These are phyloP conservation scores for Cepaea hortensis DNA, from an alignment of 2,888 invertebrate species.

Conservation along the genomic window DNA sequence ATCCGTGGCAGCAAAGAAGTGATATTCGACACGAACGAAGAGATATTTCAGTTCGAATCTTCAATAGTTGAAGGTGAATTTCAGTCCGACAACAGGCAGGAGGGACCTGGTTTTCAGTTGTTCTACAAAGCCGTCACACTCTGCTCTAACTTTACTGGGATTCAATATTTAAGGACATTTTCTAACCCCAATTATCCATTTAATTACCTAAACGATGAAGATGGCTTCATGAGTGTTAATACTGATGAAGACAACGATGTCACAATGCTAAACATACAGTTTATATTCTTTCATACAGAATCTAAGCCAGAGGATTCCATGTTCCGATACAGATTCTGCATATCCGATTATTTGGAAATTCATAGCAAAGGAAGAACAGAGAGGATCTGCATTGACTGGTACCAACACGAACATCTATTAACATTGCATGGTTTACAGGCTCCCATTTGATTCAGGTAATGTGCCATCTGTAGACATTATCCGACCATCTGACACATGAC, in stretches of 20 bases:
- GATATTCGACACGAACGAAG: neutral
- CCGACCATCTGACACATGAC: too few relatives aligned
- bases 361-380: conserved; percentile 38
- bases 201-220: conserved; percentile 55
- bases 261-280: conserved; percentile 53
- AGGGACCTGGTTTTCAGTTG: conserved; percentile 52
- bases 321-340: conserved; percentile 54
- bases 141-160: conserved; percentile 55
- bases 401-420: conserved; percentile 54
- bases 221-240: conserved; percentile 53
- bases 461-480: neutral
- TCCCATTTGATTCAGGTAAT: conserved; percentile 50
- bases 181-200: conserved; percentile 81
- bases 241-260: neutral
- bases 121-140: conserved; percentile 49
- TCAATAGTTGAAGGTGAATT: conserved; percentile 50
- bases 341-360: conserved; percentile 61
- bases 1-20: conserved; percentile 23
- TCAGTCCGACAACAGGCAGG: conserved; percentile 42
- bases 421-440: conserved; percentile 53
- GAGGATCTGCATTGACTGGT: conserved; percentile 62
- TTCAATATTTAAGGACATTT: conserved; percentile 76
- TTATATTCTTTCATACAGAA: conserved; percentile 59
- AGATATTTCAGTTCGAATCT: conserved; percentile 47
- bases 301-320: conserved; percentile 48